phyloP scores from a whole-genome alignment of 1,140 invertebrate genomes.

The Drosophila truncata region DNA sequence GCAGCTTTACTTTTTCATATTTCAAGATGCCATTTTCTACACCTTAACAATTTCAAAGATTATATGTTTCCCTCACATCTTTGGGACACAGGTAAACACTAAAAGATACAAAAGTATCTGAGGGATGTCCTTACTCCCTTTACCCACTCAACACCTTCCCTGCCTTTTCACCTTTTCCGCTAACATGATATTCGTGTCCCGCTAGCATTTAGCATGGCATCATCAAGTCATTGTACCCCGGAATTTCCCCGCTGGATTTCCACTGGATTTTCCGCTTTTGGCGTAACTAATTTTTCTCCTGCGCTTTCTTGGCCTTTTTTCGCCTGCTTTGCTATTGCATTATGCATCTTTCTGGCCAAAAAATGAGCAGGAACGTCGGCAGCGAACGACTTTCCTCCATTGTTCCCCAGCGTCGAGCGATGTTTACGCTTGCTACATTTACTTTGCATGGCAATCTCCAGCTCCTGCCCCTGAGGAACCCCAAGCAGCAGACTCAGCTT shows the following conservation, averaged over 20 bases:
- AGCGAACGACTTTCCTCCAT: slow-evolving; percentile 19
- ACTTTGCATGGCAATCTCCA: slow-evolving; percentile 71
- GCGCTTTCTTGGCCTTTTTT: slow-evolving; percentile 61
- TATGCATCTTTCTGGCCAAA: slow-evolving; percentile 63
- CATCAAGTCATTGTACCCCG: slow-evolving; percentile 37
- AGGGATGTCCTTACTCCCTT: slow-evolving; percentile 8
- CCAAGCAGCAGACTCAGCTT: not conserved
- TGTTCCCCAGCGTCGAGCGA: slow-evolving; percentile 67
- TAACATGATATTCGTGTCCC: slow-evolving; percentile 76
- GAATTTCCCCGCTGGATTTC: slow-evolving; percentile 9
- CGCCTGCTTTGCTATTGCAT: slow-evolving; percentile 60
- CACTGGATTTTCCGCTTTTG: slow-evolving; percentile 66
- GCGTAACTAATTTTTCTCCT: slow-evolving; percentile 80
- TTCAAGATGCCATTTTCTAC: not conserved
- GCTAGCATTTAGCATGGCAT: slow-evolving; percentile 77
- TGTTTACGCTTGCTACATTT: slow-evolving; percentile 82
- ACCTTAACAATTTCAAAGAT: not conserved
- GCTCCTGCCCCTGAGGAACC: slow-evolving; percentile 10
- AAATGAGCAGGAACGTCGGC: slow-evolving; percentile 13
- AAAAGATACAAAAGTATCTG: slow-evolving; percentile 21
- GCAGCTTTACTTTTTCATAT: not conserved
- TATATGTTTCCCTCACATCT: not conserved
- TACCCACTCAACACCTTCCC: not conserved
- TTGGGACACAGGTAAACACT: not conserved
- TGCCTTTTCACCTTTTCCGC: slow-evolving; percentile 12